Conservation (phyloP, 2,113 vertebrate genomes). For the Mormyrus lacerda region DNA sequence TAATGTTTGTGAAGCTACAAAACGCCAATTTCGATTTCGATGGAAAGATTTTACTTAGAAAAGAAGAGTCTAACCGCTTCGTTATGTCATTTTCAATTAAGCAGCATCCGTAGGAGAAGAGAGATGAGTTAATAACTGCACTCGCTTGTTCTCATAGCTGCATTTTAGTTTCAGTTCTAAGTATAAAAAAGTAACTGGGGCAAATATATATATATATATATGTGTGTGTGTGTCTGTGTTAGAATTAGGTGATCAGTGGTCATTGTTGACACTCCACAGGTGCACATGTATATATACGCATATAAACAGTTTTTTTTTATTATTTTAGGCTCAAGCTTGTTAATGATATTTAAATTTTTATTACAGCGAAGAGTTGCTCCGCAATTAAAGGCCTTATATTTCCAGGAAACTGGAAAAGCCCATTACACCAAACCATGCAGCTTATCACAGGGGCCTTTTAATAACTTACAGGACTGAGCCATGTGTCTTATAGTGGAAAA, state of each 20-base stretch:
- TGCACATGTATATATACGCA: no score
- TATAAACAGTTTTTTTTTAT: not conserved
- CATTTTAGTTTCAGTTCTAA: not conserved
- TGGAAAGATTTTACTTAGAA: not conserved
- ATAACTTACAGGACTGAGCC: not conserved
- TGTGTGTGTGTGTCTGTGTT: not conserved
- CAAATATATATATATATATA: not conserved
- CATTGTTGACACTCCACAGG: no score
- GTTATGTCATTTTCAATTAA: not conserved
- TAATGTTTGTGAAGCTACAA: not conserved
- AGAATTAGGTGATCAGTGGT: no score
- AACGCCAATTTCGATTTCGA: not conserved
- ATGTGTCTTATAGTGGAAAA: not conserved
- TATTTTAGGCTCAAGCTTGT: not conserved
- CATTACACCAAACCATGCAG: not conserved
- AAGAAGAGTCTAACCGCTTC: not conserved
- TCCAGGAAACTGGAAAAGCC: not conserved
- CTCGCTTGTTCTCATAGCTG: not conserved
- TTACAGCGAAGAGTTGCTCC: not conserved
- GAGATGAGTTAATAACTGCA: not conserved
- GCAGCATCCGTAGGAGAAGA: not conserved
- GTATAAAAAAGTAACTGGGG: not conserved
- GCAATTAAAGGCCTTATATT: not conserved
- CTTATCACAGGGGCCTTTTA: not conserved
- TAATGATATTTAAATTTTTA: not conserved